Evolutionary conservation across 2,888 invertebrate genomes (phyloP).

Genomic region (Ichneumoninae sp.): DNA sequence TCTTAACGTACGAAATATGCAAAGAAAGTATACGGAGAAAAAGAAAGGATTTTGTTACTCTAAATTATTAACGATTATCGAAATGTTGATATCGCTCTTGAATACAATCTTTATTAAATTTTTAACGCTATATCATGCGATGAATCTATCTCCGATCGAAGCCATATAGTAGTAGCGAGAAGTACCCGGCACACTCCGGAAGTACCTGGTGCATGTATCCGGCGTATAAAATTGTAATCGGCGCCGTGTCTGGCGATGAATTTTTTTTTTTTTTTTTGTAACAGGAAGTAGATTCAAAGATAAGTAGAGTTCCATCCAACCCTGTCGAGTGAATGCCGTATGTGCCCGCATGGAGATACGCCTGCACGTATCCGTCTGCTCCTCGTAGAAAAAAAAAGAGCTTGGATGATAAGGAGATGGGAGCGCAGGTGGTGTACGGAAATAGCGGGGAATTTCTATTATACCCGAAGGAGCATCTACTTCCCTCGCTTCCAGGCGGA

Average conservation of each 20-base stretch:
- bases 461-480: slow-evolving; percentile 18
- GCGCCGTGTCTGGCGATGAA: slow-evolving; percentile 20
- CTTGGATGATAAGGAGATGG: not conserved
- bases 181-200: not conserved
- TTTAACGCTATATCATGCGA: no score
- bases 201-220: slow-evolving; percentile 21
- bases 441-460: slow-evolving; percentile 43
- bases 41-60: no score
- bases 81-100: no score
- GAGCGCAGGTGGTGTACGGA: slow-evolving; percentile 47
- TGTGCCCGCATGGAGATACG: slow-evolving; percentile 1
- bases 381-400: not conserved
- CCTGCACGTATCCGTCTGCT: slow-evolving; percentile 24
- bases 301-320: slow-evolving; percentile 45
- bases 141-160: no score
- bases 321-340: slow-evolving; percentile 28
- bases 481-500: slow-evolving; percentile 16
- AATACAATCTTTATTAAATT: no score
- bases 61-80: no score
- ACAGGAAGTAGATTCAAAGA: slow-evolving; percentile 54
- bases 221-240: slow-evolving; percentile 31
- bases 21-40: no score
- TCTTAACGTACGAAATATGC: no score
- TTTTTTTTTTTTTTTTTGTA: not conserved
- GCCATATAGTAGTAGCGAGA: not conserved